Evolutionary conservation across 1,140 invertebrate species (phyloP).

Genomic region (Euglossa dilemma): DNA sequence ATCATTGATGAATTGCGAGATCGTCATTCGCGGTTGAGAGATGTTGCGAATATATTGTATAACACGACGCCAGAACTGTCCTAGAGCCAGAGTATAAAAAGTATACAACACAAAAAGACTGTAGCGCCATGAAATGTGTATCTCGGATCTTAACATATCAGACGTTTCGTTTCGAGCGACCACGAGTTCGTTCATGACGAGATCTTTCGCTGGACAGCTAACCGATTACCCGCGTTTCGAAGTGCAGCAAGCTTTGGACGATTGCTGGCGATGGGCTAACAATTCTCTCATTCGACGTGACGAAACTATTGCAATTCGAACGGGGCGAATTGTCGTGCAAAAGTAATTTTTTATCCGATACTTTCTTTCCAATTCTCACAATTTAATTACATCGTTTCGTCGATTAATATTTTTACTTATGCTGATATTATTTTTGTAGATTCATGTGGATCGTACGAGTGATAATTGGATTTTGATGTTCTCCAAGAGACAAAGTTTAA

Average conservation of each 20-base stretch:
- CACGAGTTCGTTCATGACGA: conserved; percentile 38
- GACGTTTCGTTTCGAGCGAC: conserved; percentile 51
- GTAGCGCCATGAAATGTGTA: conserved; percentile 49
- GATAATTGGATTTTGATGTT: neutral
- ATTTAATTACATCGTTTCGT: too few relatives aligned
- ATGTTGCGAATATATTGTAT: neutral
- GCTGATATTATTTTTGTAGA: too few relatives aligned
- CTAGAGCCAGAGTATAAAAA: conserved; percentile 17
- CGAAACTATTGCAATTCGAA: neutral
- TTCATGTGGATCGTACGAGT: neutral
- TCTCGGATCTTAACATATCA: conserved; percentile 67
- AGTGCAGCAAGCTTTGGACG: neutral
- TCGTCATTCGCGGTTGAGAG: conserved; percentile 11
- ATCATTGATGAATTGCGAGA: conserved; percentile 36
- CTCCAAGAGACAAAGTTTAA: neutral
- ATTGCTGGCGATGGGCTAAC: neutral
- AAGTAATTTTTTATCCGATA: neutral
- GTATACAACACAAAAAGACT: conserved; percentile 50
- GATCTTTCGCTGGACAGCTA: conserved; percentile 27
- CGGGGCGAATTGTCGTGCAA: neutral
- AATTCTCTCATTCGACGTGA: neutral
- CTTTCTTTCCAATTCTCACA: neutral
- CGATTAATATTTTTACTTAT: neutral
- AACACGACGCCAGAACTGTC: conserved; percentile 17
- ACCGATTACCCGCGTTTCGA: neutral